Evolutionary conservation across 2,797 vertebrate species (phyloP), one percentile per base, ranked within the genome.

Genomic region (Bovichtus variegatus): DNA sequence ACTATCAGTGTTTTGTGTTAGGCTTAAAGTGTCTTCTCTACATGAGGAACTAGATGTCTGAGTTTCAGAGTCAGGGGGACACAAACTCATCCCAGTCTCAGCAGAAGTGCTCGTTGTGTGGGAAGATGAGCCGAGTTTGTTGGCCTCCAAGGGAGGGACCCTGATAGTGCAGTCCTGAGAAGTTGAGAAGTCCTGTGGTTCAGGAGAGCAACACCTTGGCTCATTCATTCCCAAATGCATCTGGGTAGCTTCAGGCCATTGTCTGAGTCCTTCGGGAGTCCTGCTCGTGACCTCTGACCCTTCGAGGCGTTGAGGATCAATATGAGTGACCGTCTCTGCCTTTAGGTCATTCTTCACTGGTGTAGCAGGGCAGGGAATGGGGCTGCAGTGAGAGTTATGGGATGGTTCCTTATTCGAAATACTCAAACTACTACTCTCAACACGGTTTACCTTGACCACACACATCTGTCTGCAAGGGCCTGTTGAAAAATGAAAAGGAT

Each of bases 371-470:
- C 75, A 59, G 50, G 79, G 64, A 51, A 51, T 13, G 13, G 73
- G 38, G 61, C 31, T 67, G 57, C 79, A 51, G 59, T 57, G 41
- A 71, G 81, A 44, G 49, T 71, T 77, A 41, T 36, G 64, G 43
- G 77, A 78, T 11, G 65, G 29, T 16, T 89, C 86, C 59, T 68
- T 86, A 27, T 38, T 87, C 34, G 92, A 83, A 69, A 89, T 72
- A 29, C 65, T 83, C 78, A 94, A 71, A 68, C 73, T 70, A 74
- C 94, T 87, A 61, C 92, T 91, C 83, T 95, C 91, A 2, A 95
- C 93, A 19, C 95, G 88, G 74, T 94, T 95, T 53, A 96, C 94
- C 75, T 95, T 96, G 55, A 95, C 95, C 31, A 95, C 94, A 86
- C 95, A 96, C 90, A 95, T 93, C 89, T 96, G 95, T 71, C 92